phyloP scores from a whole-genome alignment of 1,140 invertebrate genomes.

The Formica selysi region DNA sequence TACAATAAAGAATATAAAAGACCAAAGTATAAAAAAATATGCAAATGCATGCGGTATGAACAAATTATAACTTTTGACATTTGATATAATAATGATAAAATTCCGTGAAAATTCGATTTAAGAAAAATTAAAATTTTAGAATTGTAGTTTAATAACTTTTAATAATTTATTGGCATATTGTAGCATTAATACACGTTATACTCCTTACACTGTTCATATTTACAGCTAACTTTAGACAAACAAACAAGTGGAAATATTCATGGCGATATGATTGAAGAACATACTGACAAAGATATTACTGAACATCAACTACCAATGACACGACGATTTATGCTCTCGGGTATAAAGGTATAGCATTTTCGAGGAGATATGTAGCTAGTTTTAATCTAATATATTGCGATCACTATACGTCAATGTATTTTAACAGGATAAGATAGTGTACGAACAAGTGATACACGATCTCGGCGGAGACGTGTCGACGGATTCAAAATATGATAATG shows the following conservation, averaged over 20 bases:
- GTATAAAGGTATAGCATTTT: conserved; percentile 77
- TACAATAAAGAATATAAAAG: background rate
- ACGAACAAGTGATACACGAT: conserved; percentile 87
- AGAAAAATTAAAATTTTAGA: background rate
- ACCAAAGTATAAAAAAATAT: background rate
- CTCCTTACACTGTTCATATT: background rate
- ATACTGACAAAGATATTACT: background rate
- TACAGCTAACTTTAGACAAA: conserved; percentile 24
- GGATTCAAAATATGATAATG: conserved; percentile 88
- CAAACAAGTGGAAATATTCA: background rate
- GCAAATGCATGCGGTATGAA: background rate
- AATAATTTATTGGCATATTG: background rate
- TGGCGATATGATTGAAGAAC: background rate
- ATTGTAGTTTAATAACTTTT: background rate
- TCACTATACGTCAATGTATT: background rate
- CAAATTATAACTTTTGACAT: background rate
- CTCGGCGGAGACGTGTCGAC: conserved; percentile 90
- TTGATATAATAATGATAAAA: background rate
- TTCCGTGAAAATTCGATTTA: background rate
- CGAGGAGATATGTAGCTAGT: background rate
- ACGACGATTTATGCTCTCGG: conserved; percentile 83
- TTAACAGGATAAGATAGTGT: conserved; percentile 82
- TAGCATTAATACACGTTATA: background rate
- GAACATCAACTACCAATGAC: conserved; percentile 41
- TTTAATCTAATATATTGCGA: background rate